Conservation (phyloP, 2,888 invertebrate genomes). For the Cephus runcator region DNA sequence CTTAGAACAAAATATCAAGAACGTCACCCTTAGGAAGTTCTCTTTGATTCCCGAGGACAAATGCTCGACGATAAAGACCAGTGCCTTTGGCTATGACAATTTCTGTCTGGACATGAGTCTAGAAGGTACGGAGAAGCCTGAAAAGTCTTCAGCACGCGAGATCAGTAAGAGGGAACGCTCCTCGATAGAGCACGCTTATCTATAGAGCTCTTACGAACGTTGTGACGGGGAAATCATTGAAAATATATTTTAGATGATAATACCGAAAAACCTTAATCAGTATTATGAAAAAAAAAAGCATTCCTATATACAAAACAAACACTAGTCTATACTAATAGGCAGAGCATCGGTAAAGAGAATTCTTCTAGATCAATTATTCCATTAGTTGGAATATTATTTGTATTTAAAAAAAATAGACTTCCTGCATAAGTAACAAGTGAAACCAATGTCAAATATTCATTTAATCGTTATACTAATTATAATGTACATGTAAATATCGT, state of each 20-base stretch:
- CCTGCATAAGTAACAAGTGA: neutral
- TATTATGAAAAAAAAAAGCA: neutral
- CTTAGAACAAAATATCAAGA: conserved; percentile 26
- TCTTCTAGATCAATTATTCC: neutral
- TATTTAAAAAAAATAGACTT: neutral
- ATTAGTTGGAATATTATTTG: neutral
- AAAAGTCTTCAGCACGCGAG: neutral
- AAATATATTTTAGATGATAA: neutral
- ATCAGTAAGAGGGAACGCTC: conserved; percentile 5
- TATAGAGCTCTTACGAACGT: conserved; percentile 20
- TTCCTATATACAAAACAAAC: neutral
- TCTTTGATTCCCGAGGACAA: conserved; percentile 47
- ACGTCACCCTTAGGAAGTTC: conserved; percentile 46
- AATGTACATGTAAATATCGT: neutral
- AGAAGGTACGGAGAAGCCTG: conserved; percentile 18
- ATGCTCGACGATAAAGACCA: conserved; percentile 33
- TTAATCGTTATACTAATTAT: neutral
- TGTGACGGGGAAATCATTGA: neutral
- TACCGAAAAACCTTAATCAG: neutral
- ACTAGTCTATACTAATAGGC: neutral
- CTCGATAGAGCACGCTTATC: conserved; percentile 36
- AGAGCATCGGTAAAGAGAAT: neutral
- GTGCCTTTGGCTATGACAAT: conserved; percentile 49
- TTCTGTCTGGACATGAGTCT: conserved; percentile 44
- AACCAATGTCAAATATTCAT: neutral